Evolutionary conservation across 2,113 vertebrate species (phyloP).

Genomic region (Neoarius graeffei): DNA sequence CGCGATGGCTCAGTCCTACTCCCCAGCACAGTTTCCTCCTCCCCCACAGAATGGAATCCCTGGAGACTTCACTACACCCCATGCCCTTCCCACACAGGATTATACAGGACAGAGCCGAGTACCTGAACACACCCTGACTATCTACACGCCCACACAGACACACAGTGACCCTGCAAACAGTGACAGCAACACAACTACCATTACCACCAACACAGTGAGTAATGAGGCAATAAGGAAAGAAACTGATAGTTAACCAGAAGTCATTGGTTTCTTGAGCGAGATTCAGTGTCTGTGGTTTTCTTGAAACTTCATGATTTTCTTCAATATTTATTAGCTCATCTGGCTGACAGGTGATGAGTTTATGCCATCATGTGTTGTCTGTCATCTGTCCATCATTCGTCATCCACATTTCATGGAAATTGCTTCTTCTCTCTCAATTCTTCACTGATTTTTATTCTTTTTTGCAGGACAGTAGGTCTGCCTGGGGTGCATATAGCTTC

Average conservation of each 20-base stretch:
- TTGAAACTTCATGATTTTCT: background rate
- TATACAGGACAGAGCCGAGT: constrained; percentile 88
- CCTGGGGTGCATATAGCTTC: too few species aligned
- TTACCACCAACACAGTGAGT: constrained; percentile 84
- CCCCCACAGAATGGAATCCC: constrained; percentile 91
- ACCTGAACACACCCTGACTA: constrained; percentile 88
- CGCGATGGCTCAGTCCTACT: constrained; percentile 93
- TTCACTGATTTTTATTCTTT: too few species aligned
- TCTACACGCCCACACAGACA: constrained; percentile 92
- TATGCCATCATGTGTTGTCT: too few species aligned
- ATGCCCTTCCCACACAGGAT: constrained; percentile 85
- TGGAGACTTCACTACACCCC: constrained; percentile 82
- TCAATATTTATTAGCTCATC: background rate
- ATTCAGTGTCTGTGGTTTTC: background rate
- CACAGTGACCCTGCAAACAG: constrained; percentile 83
- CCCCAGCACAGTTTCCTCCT: constrained; percentile 87
- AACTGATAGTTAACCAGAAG: background rate
- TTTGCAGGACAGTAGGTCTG: too few species aligned
- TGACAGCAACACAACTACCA: constrained; percentile 84
- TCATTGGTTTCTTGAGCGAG: background rate
- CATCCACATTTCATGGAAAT: too few species aligned
- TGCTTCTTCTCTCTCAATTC: too few species aligned
- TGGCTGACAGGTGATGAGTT: too few species aligned
- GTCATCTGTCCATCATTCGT: too few species aligned
- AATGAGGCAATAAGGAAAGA: background rate